Base-by-base conservation (phyloP, 1,140 invertebrate genomes). In the Varroa destructor region DNA sequence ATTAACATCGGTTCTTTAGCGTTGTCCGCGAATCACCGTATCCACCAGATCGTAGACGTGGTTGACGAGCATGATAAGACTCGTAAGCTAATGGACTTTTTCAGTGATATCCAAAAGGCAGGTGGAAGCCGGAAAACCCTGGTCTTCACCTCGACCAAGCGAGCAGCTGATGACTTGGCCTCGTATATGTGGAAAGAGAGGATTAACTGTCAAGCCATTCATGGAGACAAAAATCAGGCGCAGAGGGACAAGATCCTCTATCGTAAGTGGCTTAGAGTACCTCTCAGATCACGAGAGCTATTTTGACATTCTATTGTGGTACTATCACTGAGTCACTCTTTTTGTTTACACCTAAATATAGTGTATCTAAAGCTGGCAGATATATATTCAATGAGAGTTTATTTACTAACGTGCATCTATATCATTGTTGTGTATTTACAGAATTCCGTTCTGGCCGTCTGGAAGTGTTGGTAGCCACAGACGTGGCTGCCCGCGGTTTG, bases 391-490 rank as follows among this genome's bases (percentile, higher is more conserved):
- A 42, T 46, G 36, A 43, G 56, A 54, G 71, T 55, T 37, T 6
- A n/a, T 46, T 36, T 46, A 64, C 5, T 5, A 61, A 58, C 40
- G 40, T 58, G 10, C n/a, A n/a, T 42, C 25, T 42, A 3, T 3
- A 42, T 58, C 3, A 67, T 1, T 93, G 93, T 79, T 82, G 93
- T 36, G 46, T 8, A 0, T 78, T 97, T 6, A 73, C 80, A 46
- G 82, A 84, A 73, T 85, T 85, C 78, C 77, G 81, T n/a, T 82
- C 76, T 67, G 89, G 89, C 0, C 80, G 77, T 2, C 86, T 86
- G 76, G 84, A 84, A 43, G 86, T 94, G 73, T 78, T 96, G 3
- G 90, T 96, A 6, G 91, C 91, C 0, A 95, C 93, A 0, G 88
- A 88, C 4, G 91, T 95, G 0, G 90, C 91, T 14, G 88, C 91